Base-by-base conservation (phyloP, 2,888 invertebrate genomes). In the Lasioglossum zephyrum region DNA sequence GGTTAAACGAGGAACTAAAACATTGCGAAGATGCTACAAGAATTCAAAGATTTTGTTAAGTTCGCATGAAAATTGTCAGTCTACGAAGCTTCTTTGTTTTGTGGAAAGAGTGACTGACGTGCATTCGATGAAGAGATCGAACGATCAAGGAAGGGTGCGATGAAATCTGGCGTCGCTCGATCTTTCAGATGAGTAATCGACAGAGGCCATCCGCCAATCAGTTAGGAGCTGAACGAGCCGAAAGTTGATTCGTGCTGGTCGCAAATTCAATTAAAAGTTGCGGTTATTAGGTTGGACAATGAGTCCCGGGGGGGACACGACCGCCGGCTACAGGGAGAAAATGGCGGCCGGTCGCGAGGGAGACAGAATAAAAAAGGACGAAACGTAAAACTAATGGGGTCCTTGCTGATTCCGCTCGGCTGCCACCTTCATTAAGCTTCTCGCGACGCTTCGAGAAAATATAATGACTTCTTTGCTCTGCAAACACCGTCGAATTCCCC, bases 191-290 rank as follows among this genome's bases (percentile, higher is more conserved):
- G 87, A 89, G 89, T 88, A 90, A 91, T 89, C 86, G 91, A 82
- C 85, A 22, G 78, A 66, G 83, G 81, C 85, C 82, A 87, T 72
- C 87, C 83, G 82, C 82, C 93, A 93, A 93, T 93, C 93, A 93
- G 92, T 90, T 73, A 89, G 85, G 87, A 90, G 84, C 87, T 85
- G 90, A 82, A 90, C 87, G 79, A 90, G 90, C 90, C 91, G 90
- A 93, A 93, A 93, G 92, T 94, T 93, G 92, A 93, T 93, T 93
- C 92, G 92, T 91, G 91, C 85, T 88, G 89, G 92, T 93, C 92
- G 92, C 92, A 93, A 93, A 94, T 95, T 94, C 94, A 95, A 94
- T 94, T 95, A 94, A 95, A 95, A 95, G 93, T 95, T 95, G 93
- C 92, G 94, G 92, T 94, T 94, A 95, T 95, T 94, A 94, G 92